Evolutionary conservation across 1,140 invertebrate species (phyloP).

Genomic region (Euschistus heros): DNA sequence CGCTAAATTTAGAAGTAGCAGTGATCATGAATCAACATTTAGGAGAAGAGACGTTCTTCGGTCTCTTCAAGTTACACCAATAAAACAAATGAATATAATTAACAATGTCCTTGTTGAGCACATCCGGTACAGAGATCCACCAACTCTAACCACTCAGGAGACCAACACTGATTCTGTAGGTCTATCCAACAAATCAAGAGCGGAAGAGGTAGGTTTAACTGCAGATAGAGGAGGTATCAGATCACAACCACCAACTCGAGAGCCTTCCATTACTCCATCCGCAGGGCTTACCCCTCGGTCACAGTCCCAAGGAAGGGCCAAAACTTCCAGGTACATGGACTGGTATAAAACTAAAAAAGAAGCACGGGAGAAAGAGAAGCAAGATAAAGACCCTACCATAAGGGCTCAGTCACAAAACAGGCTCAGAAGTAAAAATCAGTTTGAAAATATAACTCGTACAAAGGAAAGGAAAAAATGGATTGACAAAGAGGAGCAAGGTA

Average conservation of each 20-base stretch:
- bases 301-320: slow-evolving; percentile 27
- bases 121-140: slow-evolving; percentile 4
- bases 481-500: too few species aligned
- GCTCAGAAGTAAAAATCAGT: too few species aligned
- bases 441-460: too few species aligned
- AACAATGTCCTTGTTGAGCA: slow-evolving; percentile 20
- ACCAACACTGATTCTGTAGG: background rate
- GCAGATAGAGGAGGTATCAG: background rate
- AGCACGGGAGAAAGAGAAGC: slow-evolving; percentile 29
- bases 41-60: slow-evolving; percentile 19
- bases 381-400: background rate
- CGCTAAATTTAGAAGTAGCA: slow-evolving; percentile 22
- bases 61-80: slow-evolving; percentile 22
- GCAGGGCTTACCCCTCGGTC: background rate
- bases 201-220: background rate
- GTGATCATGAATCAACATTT: slow-evolving; percentile 4
- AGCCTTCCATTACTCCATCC: slow-evolving; percentile 1
- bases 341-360: slow-evolving; percentile 40
- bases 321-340: slow-evolving; percentile 41
- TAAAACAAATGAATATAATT: slow-evolving; percentile 25
- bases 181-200: background rate
- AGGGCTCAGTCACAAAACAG: too few species aligned
- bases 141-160: background rate
- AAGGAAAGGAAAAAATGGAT: too few species aligned
- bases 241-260: background rate